Evolutionary conservation across 2,113 vertebrate genomes (phyloP), one percentile per base, ranked within the genome.

Genomic region (Chlamydotis undulata): DNA sequence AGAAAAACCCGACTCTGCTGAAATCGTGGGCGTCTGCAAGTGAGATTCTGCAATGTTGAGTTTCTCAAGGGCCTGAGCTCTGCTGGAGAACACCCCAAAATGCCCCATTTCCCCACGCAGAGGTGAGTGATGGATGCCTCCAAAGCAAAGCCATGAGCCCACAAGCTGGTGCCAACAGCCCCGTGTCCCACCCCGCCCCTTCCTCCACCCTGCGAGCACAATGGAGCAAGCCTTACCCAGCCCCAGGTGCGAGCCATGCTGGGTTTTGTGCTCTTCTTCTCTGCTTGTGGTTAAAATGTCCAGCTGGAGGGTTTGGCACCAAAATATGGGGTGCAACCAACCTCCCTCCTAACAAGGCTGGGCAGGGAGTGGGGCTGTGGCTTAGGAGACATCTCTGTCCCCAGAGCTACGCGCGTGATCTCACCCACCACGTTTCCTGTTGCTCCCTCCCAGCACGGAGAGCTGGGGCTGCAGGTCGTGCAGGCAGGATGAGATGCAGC

Each of bases 321-420:
- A 37, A 88, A 75, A 49, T 13, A 15, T 1, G 26, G 52, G 28
- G 69, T 41, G 21, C 52, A 53, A 3, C 6, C 74, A 70, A 9
- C 41, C 45, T 75, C 29, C 45, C 18, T 37, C 23, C 39, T 75
- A 2, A 0, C 11, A 2, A 15, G 21, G 75, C 74, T 39, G 45
- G 9, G 69, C 77, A 52, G 45, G 31, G 59, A 50, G 68, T 22
- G 21, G 64, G 15, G 69, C 24, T 82, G 89, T 35, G 75, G 75
- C 83, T 94, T 16, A 1, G 25, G 75, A 61, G 61, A 31, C 43
- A 4, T 8, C 47, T 79, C 79, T 39, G 41, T 39, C 65, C 70
- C 52, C 70, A 7, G 61, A 75, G 37, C 59, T 19, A 6, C 0
- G 0, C 0, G 2, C 61, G 52, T 24, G 61, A 41, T 60, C 80